Evolutionary conservation across 2,888 invertebrate genomes (phyloP).

Genomic region (Apomyelois bistriatella): DNA sequence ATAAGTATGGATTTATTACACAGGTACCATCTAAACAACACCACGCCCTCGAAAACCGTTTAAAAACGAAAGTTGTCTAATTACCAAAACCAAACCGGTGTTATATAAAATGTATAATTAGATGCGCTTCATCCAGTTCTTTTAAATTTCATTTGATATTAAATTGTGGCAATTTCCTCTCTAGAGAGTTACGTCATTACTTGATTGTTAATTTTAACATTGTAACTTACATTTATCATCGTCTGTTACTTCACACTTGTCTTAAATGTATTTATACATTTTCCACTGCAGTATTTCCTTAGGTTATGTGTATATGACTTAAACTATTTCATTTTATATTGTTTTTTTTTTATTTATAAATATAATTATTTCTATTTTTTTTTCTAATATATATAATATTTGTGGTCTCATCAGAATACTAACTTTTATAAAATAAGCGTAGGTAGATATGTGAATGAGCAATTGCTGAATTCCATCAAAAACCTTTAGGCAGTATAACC

Average conservation of each 20-base stretch:
- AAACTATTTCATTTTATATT: too few relatives aligned
- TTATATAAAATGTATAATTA: constrained; percentile 58
- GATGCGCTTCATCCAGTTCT: constrained; percentile 35
- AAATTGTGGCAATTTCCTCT: constrained; percentile 15
- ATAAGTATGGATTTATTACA: not conserved
- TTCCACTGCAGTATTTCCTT: too few relatives aligned
- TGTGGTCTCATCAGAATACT: too few relatives aligned
- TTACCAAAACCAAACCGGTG: constrained; percentile 43
- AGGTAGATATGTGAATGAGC: too few relatives aligned
- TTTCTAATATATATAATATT: too few relatives aligned
- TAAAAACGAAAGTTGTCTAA: constrained; percentile 59
- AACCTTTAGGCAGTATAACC: too few relatives aligned
- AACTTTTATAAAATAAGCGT: too few relatives aligned
- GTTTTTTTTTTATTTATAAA: too few relatives aligned
- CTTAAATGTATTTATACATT: not conserved
- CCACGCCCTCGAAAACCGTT: not conserved
- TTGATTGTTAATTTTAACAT: not conserved
- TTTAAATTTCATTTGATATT: constrained; percentile 26
- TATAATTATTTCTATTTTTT: too few relatives aligned
- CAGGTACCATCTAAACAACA: not conserved
- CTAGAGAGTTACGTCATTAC: constrained; percentile 1
- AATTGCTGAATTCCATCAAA: too few relatives aligned
- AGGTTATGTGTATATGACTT: too few relatives aligned
- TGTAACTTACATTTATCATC: not conserved
- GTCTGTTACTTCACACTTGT: not conserved